Evolutionary conservation across 1,140 invertebrate species (phyloP).

Genomic region (Muscidifurax raptorellus): DNA sequence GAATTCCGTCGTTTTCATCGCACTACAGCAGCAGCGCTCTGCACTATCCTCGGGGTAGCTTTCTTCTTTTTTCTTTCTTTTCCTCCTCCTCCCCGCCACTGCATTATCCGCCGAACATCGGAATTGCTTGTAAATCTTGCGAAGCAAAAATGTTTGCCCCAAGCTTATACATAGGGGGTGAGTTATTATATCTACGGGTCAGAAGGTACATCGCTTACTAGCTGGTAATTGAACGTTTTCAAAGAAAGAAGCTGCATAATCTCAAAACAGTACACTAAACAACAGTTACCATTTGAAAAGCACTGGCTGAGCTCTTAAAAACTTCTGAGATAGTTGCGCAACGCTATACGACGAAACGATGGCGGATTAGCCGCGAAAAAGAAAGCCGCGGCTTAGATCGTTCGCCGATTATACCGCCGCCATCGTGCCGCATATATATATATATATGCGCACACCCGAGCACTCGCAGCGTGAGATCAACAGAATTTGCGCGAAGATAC

Average conservation of each 20-base stretch:
- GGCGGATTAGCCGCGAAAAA: slow-evolving; percentile 3
- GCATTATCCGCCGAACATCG: not conserved
- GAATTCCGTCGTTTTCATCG: not conserved
- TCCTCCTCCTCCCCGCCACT: no score
- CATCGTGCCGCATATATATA: not conserved
- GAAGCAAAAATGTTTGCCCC: not conserved
- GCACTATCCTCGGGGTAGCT: not conserved
- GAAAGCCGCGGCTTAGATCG: slow-evolving; percentile 34
- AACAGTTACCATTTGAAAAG: not conserved
- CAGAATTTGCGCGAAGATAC: not conserved
- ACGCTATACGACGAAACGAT: not conserved
- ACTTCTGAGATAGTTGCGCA: not conserved
- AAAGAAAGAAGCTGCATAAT: no score
- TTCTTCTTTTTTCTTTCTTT: not conserved
- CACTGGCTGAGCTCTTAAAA: not conserved
- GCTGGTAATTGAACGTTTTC: not conserved
- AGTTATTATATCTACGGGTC: not conserved
- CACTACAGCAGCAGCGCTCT: not conserved
- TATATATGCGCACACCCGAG: not conserved
- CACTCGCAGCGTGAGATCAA: not conserved
- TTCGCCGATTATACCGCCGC: not conserved
- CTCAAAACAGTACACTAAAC: no score
- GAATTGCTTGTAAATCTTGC: not conserved
- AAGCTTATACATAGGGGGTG: no score
- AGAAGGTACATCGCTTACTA: not conserved